Conservation (phyloP, 2,888 invertebrate genomes). For the Amphipyra tragopoginis region DNA sequence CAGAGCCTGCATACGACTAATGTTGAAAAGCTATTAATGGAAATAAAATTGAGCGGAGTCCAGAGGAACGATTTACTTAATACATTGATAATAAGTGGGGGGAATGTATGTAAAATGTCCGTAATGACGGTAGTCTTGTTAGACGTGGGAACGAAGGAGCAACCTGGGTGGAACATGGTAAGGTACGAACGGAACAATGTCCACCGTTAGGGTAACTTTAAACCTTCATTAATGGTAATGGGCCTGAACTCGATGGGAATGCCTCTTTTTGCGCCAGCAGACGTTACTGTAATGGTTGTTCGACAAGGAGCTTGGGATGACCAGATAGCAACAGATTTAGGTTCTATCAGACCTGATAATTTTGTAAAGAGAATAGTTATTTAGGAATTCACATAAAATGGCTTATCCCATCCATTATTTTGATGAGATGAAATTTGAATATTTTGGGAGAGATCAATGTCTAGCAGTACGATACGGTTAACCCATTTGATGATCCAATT, state of each 20-base stretch:
- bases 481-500: neutral
- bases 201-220: slow-evolving; percentile 84
- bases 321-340: slow-evolving; percentile 43
- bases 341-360: slow-evolving; percentile 23
- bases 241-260: slow-evolving; percentile 82
- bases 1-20: slow-evolving; percentile 53
- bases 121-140: slow-evolving; percentile 88
- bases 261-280: slow-evolving; percentile 79
- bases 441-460: no score
- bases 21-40: slow-evolving; percentile 85
- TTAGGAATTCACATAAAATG: neutral
- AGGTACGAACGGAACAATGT: slow-evolving; percentile 81
- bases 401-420: no score
- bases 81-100: slow-evolving; percentile 86
- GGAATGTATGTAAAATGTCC: slow-evolving; percentile 86
- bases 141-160: slow-evolving; percentile 85
- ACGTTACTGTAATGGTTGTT: slow-evolving; percentile 78
- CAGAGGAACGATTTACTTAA: slow-evolving; percentile 85
- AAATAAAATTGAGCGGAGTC: slow-evolving; percentile 84
- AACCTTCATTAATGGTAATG: slow-evolving; percentile 86
- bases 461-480: no score
- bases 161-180: slow-evolving; percentile 78
- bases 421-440: no score
- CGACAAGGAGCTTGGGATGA: slow-evolving; percentile 62
- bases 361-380: slow-evolving; percentile 19